phyloP scores from a whole-genome alignment of 2,888 invertebrate species.

The Leistus spinibarbis region DNA sequence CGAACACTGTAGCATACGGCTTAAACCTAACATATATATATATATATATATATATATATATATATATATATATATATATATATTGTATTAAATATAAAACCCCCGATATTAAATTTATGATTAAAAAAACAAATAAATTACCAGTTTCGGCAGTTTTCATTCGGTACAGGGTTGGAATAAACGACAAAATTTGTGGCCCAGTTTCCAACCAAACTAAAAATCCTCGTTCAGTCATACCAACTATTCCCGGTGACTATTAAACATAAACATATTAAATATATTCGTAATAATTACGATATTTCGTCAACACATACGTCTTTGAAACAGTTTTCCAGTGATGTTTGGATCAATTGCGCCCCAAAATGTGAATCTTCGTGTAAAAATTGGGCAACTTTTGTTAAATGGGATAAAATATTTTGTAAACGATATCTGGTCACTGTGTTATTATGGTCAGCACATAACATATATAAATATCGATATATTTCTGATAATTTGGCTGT shows the following conservation, averaged over 20 bases:
- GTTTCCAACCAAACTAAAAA: constrained; percentile 74
- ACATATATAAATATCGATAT: constrained; percentile 70
- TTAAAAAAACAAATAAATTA: constrained; percentile 48
- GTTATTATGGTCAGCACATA: constrained; percentile 76
- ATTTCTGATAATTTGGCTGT: constrained; percentile 68
- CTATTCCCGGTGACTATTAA: constrained; percentile 69
- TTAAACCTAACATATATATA: not conserved
- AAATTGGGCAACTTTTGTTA: constrained; percentile 66
- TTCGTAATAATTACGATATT: not conserved
- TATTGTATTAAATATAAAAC: not conserved
- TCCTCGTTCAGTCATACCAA: constrained; percentile 69
- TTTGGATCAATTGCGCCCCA: constrained; percentile 66
- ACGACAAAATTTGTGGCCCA: constrained; percentile 66
- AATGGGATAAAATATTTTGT: constrained; percentile 65
- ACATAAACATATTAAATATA: constrained; percentile 24
- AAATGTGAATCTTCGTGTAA: constrained; percentile 68
- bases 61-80: too few relatives aligned
- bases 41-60: constrained; percentile 16
- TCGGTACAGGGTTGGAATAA: constrained; percentile 70
- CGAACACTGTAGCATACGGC: too few relatives aligned
- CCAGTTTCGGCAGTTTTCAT: constrained; percentile 66
- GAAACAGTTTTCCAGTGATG: constrained; percentile 76
- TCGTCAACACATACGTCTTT: constrained; percentile 61
- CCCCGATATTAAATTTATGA: not conserved
- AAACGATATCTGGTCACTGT: constrained; percentile 71